Evolutionary conservation across 2,797 vertebrate genomes (phyloP), one percentile per base, ranked within the genome.

Genomic region (Telmatherina bonti): DNA sequence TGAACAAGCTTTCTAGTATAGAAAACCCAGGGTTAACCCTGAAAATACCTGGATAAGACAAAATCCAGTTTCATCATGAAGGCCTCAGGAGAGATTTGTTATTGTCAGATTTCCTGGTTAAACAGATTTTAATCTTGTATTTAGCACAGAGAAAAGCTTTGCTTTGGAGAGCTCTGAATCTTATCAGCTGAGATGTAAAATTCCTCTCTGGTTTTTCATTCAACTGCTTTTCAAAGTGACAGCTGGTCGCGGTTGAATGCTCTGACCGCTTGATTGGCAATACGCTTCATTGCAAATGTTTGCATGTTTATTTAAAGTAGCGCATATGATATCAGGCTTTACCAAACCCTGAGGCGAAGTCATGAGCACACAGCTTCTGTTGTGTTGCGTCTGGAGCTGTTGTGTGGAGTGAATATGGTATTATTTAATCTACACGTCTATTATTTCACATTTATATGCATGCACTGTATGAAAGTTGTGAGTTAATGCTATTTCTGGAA

Each of bases 391-490:
- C 22, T 49, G n/a, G 1, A n/a, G 8, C 41, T 45, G 5, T 47
- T 47, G n/a, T 49, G n/a, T 49, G 22, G 4, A 22, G 4, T n/a
- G 10, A n/a, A 47, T 3, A 49, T 11, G 9, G 24, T 9, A 24
- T 49, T 24, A 49, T 12, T 24, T 5, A 11, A 24, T 49, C 47
- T n/a, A 47, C 9, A 10, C 20, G 22, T 47, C n/a, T 49, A 12
- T 10, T 49, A 49, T 49, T 64, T 61, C 27, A 56, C 22, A 45
- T 62, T 61, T 4, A 51, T 64, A 30, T 78, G 59, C 64, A 30
- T 43, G 18, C 20, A 54, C 4, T 30, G 13, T 49, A n/a, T 41
- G 38, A 76, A 63, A 60, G 13, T 6, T 16, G 24, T 66, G 13
- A 72, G 65, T 59, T 4, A 9, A 43, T 43, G 58, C 47, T 66